Evolutionary conservation across 2,113 vertebrate species (phyloP), one percentile per base, ranked within the genome.

Genomic region (Loxodonta africana): DNA sequence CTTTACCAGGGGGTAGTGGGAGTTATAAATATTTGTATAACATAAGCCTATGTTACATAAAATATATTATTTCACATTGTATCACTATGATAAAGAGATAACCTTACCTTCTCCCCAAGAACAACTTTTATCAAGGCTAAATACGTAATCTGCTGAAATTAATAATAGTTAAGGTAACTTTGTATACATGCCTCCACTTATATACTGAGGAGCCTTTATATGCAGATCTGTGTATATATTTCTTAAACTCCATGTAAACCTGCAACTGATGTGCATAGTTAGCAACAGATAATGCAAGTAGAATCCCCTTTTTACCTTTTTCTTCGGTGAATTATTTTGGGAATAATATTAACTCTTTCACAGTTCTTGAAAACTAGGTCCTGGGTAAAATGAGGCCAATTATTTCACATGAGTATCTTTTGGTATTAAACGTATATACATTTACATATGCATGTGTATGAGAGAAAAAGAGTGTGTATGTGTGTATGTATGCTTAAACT

Each of bases 391-490:
- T 88, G 15, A 7, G 18, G 26, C 14, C 28, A 95, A n/a, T 86
- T 57, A 74, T 8, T 84, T 96, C 17, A 86, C 17, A 73, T 85
- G 76, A 91, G 67, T 80, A 78, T 95, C 37, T 69, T 90, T 25
- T 80, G 71, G 30, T 73, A 87, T 91, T 85, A 20, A 57, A 20
- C 44, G 44, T 44, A 44, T 44, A 46, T 23, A 26, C 41, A 44
- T 21, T 12, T 8, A 26, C 25, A 23, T 74, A 41, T 23, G 3
- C 8, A 8, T 18, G n/a, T 84, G 9, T 76, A 1, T 84, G 30
- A 14, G 48, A 48, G 48, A 48, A 9, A 48, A 9, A 48, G 48
- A 37, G 60, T 62, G 10, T 20, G 41, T 74, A 2, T 51, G 60
- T 62, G 10, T 20, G 41, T 74, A 2, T 74, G 6, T 62, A 28